Evolutionary conservation across 2,888 invertebrate genomes (phyloP).

Genomic region (Caenorhabditis sulstoni): DNA sequence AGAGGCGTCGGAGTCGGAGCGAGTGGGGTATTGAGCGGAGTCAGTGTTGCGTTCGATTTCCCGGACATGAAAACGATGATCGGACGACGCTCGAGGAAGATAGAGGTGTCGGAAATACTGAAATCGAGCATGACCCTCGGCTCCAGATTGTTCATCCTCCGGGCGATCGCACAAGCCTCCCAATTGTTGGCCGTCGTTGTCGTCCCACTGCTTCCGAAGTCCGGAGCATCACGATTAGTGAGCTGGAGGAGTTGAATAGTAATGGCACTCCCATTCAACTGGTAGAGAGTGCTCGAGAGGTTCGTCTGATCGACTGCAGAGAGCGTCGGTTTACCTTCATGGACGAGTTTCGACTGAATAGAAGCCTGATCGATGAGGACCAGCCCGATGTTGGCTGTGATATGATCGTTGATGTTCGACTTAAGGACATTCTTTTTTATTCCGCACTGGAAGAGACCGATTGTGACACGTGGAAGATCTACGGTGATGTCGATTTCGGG

Average conservation of each 20-base stretch:
- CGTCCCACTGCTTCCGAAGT: constrained; percentile 46
- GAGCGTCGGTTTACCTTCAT: not conserved
- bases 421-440: constrained; percentile 41
- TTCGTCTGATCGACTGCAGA: constrained; percentile 7
- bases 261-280: constrained; percentile 41
- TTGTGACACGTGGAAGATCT: constrained; percentile 40
- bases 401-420: constrained; percentile 24
- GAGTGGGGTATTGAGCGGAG: constrained; percentile 30
- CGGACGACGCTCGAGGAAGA: constrained; percentile 44
- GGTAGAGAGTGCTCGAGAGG: constrained; percentile 50
- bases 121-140: constrained; percentile 59
- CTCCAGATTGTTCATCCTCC: constrained; percentile 40
- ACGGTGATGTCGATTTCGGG: constrained; percentile 50
- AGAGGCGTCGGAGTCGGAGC: constrained; percentile 15
- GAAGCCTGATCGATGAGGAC: constrained; percentile 51
- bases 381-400: constrained; percentile 54
- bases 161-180: constrained; percentile 44
- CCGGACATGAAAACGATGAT: constrained; percentile 4
- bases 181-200: constrained; percentile 50
- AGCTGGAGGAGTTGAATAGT: constrained; percentile 59
- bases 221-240: constrained; percentile 43
- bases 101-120: constrained; percentile 40
- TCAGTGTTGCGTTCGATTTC: constrained; percentile 8
- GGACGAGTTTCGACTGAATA: constrained; percentile 46
- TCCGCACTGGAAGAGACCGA: constrained; percentile 56